phyloP scores from a whole-genome alignment of 2,113 vertebrate genomes.

The Cepphus grylle region DNA sequence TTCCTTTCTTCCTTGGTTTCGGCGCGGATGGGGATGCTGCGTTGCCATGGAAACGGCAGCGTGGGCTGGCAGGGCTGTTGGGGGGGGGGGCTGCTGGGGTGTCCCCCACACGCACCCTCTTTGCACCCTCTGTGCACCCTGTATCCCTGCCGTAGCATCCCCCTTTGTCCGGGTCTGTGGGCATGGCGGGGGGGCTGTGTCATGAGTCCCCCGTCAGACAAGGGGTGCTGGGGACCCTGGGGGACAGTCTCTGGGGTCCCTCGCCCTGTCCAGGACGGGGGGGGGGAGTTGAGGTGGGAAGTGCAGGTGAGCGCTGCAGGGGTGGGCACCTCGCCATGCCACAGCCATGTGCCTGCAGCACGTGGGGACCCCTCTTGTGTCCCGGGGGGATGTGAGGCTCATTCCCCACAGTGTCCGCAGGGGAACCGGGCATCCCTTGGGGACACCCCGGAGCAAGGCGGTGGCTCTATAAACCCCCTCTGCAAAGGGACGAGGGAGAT shows the following conservation, averaged over 20 bases:
- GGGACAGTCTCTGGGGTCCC: background rate
- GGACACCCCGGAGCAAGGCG: accelerated
- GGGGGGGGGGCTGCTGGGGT: background rate
- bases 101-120: accelerated
- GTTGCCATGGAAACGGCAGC: background rate
- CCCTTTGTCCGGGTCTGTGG: accelerated
- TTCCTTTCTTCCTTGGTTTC: background rate
- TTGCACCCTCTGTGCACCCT: accelerated
- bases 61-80: background rate
- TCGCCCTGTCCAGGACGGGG: accelerated
- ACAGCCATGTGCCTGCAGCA: accelerated
- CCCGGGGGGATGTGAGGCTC: background rate
- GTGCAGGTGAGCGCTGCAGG: accelerated
- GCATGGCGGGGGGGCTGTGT: background rate
- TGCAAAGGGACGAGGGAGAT: background rate
- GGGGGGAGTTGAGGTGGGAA: background rate
- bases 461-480: background rate
- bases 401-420: accelerated
- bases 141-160: accelerated
- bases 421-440: background rate
- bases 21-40: background rate
- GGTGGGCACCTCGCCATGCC: accelerated
- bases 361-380: accelerated
- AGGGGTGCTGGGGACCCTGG: accelerated
- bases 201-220: accelerated